Evolutionary conservation across 2,797 vertebrate genomes (phyloP), one percentile per base, ranked within the genome.

Genomic region (Delichon dasypus): DNA sequence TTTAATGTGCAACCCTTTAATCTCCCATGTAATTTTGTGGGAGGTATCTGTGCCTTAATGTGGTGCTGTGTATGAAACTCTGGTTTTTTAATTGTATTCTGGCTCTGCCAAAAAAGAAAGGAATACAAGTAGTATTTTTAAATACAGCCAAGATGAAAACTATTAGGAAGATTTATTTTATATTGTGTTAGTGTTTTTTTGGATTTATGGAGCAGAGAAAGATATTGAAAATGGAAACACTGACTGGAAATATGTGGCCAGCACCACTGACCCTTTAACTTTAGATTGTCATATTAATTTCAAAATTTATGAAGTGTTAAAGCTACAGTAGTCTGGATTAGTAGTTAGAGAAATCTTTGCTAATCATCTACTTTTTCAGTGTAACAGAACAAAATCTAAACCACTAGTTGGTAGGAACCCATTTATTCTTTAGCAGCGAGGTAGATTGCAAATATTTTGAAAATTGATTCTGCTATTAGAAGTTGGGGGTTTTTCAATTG

Each of bases 261-360:
- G 9, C 54, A 38, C 67, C 55, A 4, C 2, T 84, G 62, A 78
- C 58, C n/a, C 70, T 83, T 83, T 78, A 48, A 89, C 66, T 72
- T 93, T 51, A 68, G 30, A n/a, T 62, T 89, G 79, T 91, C 76
- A 42, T 77, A 71, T 75, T 87, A 0, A 17, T 64, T 74, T 68
- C 54, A 55, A 15, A 90, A 88, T 77, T 26, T 70, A 91, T 45
- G 30, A 66, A 60, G 79, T 66, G 73, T 84, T 94, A 60, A 64
- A 89, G 85, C 44, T 95, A 54, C 84, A 85, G 87, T 86, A 86
- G 73, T 81, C n/a, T 58, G 66, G 54, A 30, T 83, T 68, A 50
- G 66, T 45, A 85, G 45, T 57, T 55, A 55, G 62, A 80, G 57
- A 61, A 67, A 27, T 23, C 85, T 47, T 32, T 68, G 32, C 42